Base-by-base conservation (phyloP, 2,888 invertebrate genomes). In the Aphidoletes aphidimyza region DNA sequence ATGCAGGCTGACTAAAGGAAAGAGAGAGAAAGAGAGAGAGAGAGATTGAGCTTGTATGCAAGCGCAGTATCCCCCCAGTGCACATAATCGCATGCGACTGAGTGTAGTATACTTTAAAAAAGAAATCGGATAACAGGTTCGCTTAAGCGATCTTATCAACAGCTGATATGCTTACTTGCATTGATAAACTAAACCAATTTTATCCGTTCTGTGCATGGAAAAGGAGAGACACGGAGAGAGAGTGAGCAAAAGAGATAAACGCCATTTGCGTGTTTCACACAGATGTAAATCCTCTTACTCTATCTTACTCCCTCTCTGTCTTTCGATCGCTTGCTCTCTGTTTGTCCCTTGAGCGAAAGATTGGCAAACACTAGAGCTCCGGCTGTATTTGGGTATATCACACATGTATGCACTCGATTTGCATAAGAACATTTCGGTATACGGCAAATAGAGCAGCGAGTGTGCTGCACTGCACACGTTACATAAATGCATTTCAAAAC, bases 111-210 rank as follows among this genome's bases (percentile, higher is more conserved):
- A 34, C 8, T 47, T 69, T 69, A 30, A 30, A 69, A 69, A 14
- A n/a, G n/a, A 69, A 69, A 69, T 69, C 69, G 69, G 30, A 30
- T 69, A 69, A 69, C 69, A 69, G 30, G 14, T 69, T 69, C 30
- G 69, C 34, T 69, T 69, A 69, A 69, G 69, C 69, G 69, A 69
- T 69, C 69, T 30, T 30, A 69, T 69, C 69, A 69, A 69, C 26
- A 69, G 14, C 69, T 69, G 17, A 69, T 69, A 69, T 69, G 34
- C 69, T 69, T 69, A 69, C 69, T 69, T 69, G 69, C 69, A 69
- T 69, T 69, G 69, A 69, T 69, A 69, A 30, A 69, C 69, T 69
- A 69, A 69, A 30, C 69, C 34, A 69, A 69, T 30, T 30, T 69
- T 69, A 69, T 69, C 69, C 17, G 69, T 69, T 69, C n/a, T 30